These are phyloP conservation scores for Bettongia penicillata DNA, from an alignment of 2,113 vertebrate genomes.

Conservation along the genomic window DNA sequence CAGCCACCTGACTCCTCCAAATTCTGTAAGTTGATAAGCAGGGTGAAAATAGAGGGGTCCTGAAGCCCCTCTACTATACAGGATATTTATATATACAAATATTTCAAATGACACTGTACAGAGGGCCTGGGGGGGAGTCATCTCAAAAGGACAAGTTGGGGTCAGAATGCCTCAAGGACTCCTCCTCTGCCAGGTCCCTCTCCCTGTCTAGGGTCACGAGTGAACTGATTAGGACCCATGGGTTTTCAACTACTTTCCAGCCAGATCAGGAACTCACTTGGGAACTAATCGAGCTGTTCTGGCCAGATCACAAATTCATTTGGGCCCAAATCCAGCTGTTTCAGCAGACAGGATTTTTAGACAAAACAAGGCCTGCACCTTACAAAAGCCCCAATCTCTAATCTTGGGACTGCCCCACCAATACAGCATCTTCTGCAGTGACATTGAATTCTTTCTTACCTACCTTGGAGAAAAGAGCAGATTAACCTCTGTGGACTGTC, in stretches of 20 bases:
- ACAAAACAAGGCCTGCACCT: background rate
- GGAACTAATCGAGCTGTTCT: background rate
- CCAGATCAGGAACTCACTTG: conserved; percentile 13
- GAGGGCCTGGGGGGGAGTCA: background rate
- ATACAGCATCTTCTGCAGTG: background rate
- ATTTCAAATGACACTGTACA: background rate
- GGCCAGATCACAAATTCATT: background rate
- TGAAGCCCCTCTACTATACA: background rate
- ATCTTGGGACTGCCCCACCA: background rate
- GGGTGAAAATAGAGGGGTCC: background rate
- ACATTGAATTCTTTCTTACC: background rate
- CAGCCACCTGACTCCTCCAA: background rate
- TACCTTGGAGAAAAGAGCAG: background rate
- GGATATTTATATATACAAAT: background rate
- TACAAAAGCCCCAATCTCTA: background rate
- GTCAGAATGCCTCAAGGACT: background rate
- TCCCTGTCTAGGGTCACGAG: background rate
- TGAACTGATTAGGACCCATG: background rate
- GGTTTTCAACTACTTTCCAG: background rate
- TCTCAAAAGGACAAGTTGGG: background rate
- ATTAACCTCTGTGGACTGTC: background rate
- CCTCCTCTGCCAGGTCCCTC: background rate
- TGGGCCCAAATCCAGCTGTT: background rate
- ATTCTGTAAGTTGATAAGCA: background rate
- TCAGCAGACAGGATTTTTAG: conserved; percentile 24